Conservation (phyloP, 2,888 invertebrate genomes). For the Drosophila silvestris region DNA sequence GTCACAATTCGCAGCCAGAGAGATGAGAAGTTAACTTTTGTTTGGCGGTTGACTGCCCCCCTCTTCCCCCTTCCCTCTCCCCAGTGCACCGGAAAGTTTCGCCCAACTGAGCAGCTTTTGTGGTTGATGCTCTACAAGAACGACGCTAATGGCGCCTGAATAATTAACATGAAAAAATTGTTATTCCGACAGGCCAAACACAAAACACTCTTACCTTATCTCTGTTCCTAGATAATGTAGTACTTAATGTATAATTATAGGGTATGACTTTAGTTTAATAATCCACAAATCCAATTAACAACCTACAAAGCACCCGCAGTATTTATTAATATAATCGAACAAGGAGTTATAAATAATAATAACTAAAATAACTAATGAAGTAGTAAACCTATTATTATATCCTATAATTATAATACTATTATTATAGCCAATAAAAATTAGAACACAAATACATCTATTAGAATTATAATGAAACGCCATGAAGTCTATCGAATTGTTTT, state of each 20-base stretch:
- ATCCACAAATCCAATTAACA: background rate
- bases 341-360: background rate
- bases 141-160: slow-evolving; percentile 62
- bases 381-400: background rate
- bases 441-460: background rate
- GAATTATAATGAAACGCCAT: background rate
- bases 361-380: background rate
- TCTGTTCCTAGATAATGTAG: background rate
- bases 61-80: background rate
- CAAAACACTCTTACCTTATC: background rate
- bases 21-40: slow-evolving; percentile 58
- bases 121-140: slow-evolving; percentile 47
- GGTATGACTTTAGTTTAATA: background rate
- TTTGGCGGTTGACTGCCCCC: slow-evolving; percentile 49
- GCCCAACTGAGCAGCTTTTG: slow-evolving; percentile 65
- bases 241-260: background rate
- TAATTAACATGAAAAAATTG: slow-evolving; percentile 48
- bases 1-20: slow-evolving; percentile 34
- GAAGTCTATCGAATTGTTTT: background rate
- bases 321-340: background rate
- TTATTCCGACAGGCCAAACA: background rate
- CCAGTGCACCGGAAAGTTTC: slow-evolving; percentile 49
- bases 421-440: background rate
- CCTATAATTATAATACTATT: background rate
- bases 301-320: background rate